Base-by-base conservation (phyloP, 1,140 invertebrate genomes). In the Danaus melanippus region DNA sequence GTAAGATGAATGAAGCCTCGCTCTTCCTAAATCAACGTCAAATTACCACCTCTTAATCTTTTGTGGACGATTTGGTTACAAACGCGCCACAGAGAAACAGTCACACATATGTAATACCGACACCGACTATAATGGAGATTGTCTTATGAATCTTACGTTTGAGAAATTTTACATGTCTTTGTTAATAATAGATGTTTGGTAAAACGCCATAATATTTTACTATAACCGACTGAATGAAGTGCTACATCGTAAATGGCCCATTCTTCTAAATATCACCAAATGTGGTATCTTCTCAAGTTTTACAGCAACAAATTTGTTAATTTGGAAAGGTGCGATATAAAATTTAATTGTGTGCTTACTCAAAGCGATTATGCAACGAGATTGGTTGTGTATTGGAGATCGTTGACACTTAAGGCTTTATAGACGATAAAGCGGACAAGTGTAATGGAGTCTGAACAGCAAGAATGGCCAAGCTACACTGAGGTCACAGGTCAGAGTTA, bases 21-120 rank as follows among this genome's bases (percentile, higher is more conserved):
- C 67, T 77, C 67, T 75, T 69, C 70, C 73, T 85, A 86, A 83
- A 84, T 86, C 83, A 86, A 84, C 61, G 83, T 86, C 83, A 86
- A 81, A 86, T 84, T 84, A 86, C 83, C 83, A 81, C 74, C 76
- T 84, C 74, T 77, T 85, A 83, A 80, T 80, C 77, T 79, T 76
- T 78, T 73, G 77, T 76, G 61, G 69, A 66, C 73, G 76, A 77
- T 86, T 81, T 67, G 71, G 79, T 86, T 86, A 74, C 83, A 77
- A 58, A 73, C 74, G 78, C 76, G 80, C 56, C 72, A 63, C 53
- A 63, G 54, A 58, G 69, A 64, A 69, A 74, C 51, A 62, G 58
- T 64, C 61, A 53, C 47, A 55, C 54, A 61, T 50, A 71, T 79
- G 67, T 71, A 75, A 76, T 68, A 76, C 69, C 56, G 71, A 72